phyloP scores from a whole-genome alignment of 2,797 vertebrate genomes.

The Cuniculus paca region DNA sequence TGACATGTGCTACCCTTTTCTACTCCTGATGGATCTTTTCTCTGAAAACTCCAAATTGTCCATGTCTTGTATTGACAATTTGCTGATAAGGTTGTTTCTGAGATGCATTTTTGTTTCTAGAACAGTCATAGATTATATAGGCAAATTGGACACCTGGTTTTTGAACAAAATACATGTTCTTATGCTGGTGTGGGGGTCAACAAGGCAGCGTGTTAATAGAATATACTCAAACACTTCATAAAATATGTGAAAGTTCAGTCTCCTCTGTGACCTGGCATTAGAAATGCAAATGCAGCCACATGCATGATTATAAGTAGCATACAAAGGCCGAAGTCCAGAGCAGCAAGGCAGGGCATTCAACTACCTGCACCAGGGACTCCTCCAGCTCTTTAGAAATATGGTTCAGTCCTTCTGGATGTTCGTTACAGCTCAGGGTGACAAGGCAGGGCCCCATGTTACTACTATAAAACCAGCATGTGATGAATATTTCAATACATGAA shows the following conservation, averaged over 20 bases:
- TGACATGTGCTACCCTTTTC: background rate
- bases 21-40: slow-evolving; percentile 41
- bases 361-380: background rate
- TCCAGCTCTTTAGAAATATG: background rate
- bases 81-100: slow-evolving; percentile 10
- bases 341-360: background rate
- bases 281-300: background rate
- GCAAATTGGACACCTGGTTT: background rate
- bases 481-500: background rate
- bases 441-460: background rate
- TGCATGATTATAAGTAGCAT: background rate
- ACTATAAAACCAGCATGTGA: background rate
- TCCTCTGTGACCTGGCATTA: background rate
- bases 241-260: background rate
- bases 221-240: background rate
- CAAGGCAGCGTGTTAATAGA: background rate
- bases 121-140: background rate
- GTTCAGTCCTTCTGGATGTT: background rate
- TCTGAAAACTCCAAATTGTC: slow-evolving; percentile 57
- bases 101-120: background rate
- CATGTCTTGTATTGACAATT: slow-evolving; percentile 21
- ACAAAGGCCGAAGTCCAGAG: background rate
- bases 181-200: background rate
- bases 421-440: background rate
- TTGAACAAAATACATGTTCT: slow-evolving; percentile 36